Conservation (phyloP, 2,113 vertebrate genomes). For the Platichthys flesus region DNA sequence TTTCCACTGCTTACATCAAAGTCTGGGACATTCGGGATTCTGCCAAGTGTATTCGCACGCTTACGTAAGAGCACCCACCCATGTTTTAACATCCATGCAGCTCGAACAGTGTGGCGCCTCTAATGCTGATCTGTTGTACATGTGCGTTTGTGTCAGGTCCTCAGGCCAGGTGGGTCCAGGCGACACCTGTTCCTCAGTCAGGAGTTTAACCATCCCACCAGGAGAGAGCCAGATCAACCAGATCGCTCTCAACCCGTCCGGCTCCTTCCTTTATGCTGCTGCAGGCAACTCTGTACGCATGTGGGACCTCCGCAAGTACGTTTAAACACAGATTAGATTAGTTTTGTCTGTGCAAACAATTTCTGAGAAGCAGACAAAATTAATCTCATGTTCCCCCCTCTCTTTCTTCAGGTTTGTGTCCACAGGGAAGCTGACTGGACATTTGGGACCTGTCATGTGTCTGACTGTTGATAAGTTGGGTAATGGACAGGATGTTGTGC, state of each 20-base stretch:
- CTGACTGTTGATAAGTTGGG: conserved; percentile 90
- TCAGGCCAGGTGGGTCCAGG: conserved; percentile 92
- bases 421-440: conserved; percentile 95
- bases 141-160: conserved; percentile 79
- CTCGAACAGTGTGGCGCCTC: background rate
- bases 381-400: background rate
- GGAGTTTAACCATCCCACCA: conserved; percentile 88
- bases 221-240: conserved; percentile 98
- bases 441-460: conserved; percentile 94
- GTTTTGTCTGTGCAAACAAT: background rate
- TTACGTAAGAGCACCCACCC: conserved; percentile 86
- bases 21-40: conserved; percentile 99
- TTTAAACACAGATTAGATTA: background rate
- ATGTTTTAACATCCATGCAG: accelerated
- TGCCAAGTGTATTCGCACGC: conserved; percentile 93
- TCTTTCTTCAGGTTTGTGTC: conserved; percentile 89
- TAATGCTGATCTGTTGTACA: background rate
- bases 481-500: conserved; percentile 92
- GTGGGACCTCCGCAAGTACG: conserved; percentile 97
- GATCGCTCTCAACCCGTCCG: conserved; percentile 91
- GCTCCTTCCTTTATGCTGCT: conserved; percentile 94
- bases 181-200: conserved; percentile 85
- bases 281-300: conserved; percentile 94
- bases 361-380: background rate
- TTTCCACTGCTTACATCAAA: conserved; percentile 95